Evolutionary conservation across 2,888 invertebrate species (phyloP), one percentile per base, ranked within the genome.

Genomic region (Agrotis segetum): DNA sequence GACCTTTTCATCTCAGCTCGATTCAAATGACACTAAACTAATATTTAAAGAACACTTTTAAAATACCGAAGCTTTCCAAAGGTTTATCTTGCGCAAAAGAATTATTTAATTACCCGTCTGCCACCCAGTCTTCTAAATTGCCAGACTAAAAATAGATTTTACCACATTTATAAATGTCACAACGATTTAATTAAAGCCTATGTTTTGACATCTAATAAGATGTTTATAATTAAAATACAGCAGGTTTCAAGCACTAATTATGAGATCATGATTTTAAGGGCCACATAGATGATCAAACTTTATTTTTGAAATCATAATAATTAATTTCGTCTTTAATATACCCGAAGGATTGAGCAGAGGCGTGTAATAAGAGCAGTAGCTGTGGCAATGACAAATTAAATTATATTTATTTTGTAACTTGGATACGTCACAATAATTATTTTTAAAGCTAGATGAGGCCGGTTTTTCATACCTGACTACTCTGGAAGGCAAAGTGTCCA

Each of bases 161-260:
- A 29, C 49, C 1, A 21, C 14, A 71, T n/a, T 71, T 59, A 16
- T 11, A 13, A 71, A 52, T 34, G 34, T 19, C 46, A 53, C 34
- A 53, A 6, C 4, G 1, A 7, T 24, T 17, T 53, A 60, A 47
- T 72, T 13, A 14, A 40, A 24, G 14, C 1, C 29, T 56, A 17
- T 17, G 44, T 16, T 60, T 56, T 47, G 52, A 60, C 61, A 34
- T 21, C 34, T 34, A n/a, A 53, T 47, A n/a, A 24, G 9, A 59
- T 52, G 21, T 59, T 70, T 11, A 9, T 58, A 46, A 50, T 34
- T 58, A 21, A 52, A 47, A 21, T 19, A 40, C 9, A 16, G 5
- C 13, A 3, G 44, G 16, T 56, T 13, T 13, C n/a, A 40, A 55
- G 11, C n/a, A 24, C 24, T 24, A 29, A 4, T n/a, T 29, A 2